A percentile compares a stretch with the other conserved stretches of the same genome.
Conservation (phyloP, 2,888 invertebrate genomes). For the Slavum lentiscoides region DNA sequence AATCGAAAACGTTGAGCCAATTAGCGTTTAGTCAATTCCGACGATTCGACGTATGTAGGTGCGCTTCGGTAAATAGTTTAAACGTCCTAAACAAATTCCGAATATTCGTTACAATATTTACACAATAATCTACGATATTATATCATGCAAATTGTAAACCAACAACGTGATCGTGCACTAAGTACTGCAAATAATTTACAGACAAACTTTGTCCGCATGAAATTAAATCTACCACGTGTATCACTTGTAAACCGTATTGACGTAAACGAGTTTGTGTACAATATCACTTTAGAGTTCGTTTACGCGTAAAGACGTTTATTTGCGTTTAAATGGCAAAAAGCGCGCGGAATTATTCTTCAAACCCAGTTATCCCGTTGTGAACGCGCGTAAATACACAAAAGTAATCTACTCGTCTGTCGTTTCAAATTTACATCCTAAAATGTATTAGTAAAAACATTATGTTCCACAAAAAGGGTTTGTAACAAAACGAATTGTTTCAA, state of each 20-base stretch:
- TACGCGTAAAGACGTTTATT: slow-evolving; percentile 5
- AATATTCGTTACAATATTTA: background rate
- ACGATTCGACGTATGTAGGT: background rate
- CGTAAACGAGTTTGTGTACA: slow-evolving; percentile 16
- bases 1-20: background rate
- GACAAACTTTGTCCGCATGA: background rate
- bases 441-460: background rate
- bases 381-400: background rate
- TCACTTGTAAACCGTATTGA: slow-evolving; percentile 17
- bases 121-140: background rate
- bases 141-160: too few relatives aligned
- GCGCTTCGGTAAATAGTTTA: background rate
- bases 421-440: background rate
- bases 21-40: background rate
- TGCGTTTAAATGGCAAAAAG: slow-evolving; percentile 19
- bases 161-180: background rate
- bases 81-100: background rate
- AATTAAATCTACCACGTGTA: slow-evolving; percentile 8
- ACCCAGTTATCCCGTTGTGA: slow-evolving; percentile 2
- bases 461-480: background rate
- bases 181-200: background rate
- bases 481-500: background rate
- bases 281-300: background rate
- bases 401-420: background rate
- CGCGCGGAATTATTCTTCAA: slow-evolving; percentile 1